These are phyloP conservation scores for Napeogenes sylphis DNA, from an alignment of 2,888 invertebrate species.

Conservation along the genomic window DNA sequence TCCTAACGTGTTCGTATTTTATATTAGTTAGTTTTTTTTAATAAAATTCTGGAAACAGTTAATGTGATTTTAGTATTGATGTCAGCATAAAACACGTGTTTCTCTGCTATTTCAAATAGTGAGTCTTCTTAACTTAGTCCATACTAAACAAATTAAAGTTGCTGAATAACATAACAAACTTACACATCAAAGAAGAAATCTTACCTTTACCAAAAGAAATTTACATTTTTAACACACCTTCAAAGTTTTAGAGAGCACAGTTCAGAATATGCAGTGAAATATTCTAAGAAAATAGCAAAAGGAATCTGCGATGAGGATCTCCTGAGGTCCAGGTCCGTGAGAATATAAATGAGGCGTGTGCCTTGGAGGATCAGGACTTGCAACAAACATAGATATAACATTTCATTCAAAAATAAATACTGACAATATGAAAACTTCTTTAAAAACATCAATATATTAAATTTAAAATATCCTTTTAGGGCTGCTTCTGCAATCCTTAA, in stretches of 20 bases:
- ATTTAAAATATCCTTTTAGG: no score
- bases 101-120: background rate
- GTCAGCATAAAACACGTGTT: no score
- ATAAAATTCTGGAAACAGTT: no score
- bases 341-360: conserved; percentile 43
- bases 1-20: no score
- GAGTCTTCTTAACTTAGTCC: background rate
- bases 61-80: no score
- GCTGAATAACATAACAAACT: background rate
- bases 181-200: background rate
- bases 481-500: no score
- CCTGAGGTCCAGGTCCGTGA: conserved; percentile 35
- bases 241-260: conserved; percentile 24
- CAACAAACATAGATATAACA: conserved; percentile 27
- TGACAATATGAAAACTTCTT: background rate
- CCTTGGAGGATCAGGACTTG: conserved; percentile 27
- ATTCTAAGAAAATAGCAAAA: conserved; percentile 41
- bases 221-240: conserved; percentile 26
- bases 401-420: conserved; percentile 4
- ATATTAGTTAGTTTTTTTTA: no score
- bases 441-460: no score
- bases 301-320: conserved; percentile 43
- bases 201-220: conserved; percentile 15
- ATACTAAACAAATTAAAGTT: background rate
- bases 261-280: conserved; percentile 32